These are phyloP conservation scores for Orestias chungarensis DNA, from an alignment of 2,797 vertebrate genomes.

Conservation along the genomic window DNA sequence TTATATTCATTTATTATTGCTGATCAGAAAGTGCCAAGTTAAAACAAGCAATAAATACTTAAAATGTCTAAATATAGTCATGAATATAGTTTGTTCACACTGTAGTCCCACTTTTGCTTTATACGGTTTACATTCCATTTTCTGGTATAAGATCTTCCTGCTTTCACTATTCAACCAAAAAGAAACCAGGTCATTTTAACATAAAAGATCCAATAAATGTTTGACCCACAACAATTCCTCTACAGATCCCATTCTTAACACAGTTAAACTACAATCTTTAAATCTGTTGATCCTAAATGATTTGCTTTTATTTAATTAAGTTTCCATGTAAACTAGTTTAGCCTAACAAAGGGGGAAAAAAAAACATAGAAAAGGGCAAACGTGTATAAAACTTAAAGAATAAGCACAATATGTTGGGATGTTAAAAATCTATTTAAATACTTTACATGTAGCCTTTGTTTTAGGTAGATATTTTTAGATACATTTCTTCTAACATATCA, in stretches of 20 bases:
- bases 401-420: slow-evolving; percentile 54
- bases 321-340: background rate
- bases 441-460: background rate
- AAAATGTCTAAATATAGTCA: background rate
- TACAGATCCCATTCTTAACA: no score
- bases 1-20: background rate
- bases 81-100: background rate
- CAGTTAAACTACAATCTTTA: no score
- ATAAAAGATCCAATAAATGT: background rate
- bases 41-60: background rate
- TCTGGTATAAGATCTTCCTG: background rate
- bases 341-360: no score
- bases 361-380: background rate
- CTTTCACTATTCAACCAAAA: background rate
- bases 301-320: background rate
- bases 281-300: background rate
- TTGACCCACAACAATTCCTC: background rate
- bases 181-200: background rate
- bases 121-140: background rate
- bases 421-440: background rate
- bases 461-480: background rate
- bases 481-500: slow-evolving; percentile 30
- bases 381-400: background rate
- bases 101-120: background rate
- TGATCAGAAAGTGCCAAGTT: slow-evolving; percentile 3